Conservation (phyloP, 2,797 vertebrate genomes). For the Hoplostethus atlanticus region DNA sequence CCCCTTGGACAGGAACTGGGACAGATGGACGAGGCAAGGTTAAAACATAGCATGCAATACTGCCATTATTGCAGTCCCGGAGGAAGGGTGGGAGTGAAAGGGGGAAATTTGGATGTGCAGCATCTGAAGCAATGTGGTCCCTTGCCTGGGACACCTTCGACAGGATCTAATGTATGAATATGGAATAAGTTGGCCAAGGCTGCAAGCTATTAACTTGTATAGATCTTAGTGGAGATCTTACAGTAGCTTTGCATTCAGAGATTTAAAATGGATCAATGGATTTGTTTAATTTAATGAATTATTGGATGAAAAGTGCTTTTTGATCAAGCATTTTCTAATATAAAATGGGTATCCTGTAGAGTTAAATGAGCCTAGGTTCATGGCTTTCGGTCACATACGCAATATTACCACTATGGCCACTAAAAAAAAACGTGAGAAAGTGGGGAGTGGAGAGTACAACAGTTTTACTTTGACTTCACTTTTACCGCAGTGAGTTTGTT, state of each 20-base stretch:
- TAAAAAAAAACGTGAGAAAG: neutral
- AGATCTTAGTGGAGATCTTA: neutral
- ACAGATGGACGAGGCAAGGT: conserved; percentile 37
- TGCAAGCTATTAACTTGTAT: neutral
- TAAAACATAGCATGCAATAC: neutral
- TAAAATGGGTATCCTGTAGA: no score
- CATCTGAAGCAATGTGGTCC: conserved; percentile 7
- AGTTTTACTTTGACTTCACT: conserved; percentile 15
- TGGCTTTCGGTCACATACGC: no score
- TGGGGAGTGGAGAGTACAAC: neutral
- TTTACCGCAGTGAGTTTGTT: conserved; percentile 8
- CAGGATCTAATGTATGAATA: neutral
- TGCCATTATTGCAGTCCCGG: neutral
- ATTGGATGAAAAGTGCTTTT: no score
- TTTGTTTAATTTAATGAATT: no score
- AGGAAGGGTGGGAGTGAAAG: neutral
- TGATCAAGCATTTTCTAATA: no score
- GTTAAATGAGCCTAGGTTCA: no score
- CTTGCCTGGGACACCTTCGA: neutral
- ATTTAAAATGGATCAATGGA: neutral
- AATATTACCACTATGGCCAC: no score
- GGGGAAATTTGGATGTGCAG: conserved; percentile 5
- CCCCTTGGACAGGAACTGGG: conserved; percentile 93
- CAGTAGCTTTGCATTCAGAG: neutral
- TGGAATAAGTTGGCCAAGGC: neutral